phyloP scores from a whole-genome alignment of 2,797 vertebrate species.

The Anabas testudineus region DNA sequence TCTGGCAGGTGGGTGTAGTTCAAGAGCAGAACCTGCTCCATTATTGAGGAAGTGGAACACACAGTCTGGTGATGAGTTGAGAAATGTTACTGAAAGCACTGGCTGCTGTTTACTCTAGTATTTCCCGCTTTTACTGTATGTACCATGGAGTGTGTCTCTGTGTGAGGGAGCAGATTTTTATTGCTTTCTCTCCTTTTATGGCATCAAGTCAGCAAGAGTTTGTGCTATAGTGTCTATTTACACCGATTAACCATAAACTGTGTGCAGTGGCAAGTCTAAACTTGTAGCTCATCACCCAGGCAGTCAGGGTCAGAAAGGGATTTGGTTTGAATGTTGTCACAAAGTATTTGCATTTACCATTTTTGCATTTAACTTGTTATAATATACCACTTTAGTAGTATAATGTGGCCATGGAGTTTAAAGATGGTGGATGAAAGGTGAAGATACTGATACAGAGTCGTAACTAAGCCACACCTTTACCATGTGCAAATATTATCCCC shows the following conservation, averaged over 20 bases:
- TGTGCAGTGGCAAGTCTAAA: constrained; percentile 11
- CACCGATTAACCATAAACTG: constrained; percentile 38
- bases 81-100: constrained; percentile 27
- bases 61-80: background rate
- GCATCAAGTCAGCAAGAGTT: constrained; percentile 31
- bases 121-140: constrained; percentile 2
- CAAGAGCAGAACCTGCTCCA: background rate
- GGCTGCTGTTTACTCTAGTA: too few species aligned
- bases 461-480: background rate
- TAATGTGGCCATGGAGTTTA: background rate
- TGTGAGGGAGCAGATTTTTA: constrained; percentile 12
- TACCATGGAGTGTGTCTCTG: background rate
- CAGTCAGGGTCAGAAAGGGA: background rate
- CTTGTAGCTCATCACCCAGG: constrained; percentile 16
- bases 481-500: background rate
- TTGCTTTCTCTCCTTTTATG: constrained; percentile 44
- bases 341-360: constrained; percentile 7
- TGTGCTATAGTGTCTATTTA: constrained; percentile 35
- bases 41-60: constrained; percentile 1
- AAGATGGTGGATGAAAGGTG: too few species aligned
- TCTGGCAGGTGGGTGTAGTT: constrained; percentile 26
- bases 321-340: constrained; percentile 17
- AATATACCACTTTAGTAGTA: background rate
- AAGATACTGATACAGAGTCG: too few species aligned
- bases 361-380: too few species aligned